Evolutionary conservation across 2,797 vertebrate species (phyloP), one percentile per base, ranked within the genome.

Genomic region (Lemur catta): DNA sequence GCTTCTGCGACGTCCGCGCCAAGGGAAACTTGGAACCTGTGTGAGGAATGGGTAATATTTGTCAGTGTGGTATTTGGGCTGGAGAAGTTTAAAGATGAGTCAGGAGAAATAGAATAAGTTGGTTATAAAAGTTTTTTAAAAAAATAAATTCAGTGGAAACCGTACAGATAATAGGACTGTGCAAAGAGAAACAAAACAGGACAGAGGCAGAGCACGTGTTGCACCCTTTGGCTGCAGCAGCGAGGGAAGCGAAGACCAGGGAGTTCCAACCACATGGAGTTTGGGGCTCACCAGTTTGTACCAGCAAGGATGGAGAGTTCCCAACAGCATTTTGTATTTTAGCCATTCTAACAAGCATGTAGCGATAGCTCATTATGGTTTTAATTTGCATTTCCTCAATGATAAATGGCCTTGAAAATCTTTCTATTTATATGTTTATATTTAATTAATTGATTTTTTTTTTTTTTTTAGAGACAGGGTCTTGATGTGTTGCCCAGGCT

Each of bases 261-360:
- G 33, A 24, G 0, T 6, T 7, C 35, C 22, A 10, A 0, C 15
- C 7, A 10, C 43, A 65, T 7, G 65, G 52, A 26, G 17, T 9
- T 4, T 8, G 30, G 35, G 67, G 17, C 28, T 28, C 57, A 22
- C 7, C n/a, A 3, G 48, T 94, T 33, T 79, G 63, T 4, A 5
- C 14, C 65, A 74, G 80, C n/a, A 17, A 57, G 79, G 72, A 65
- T 26, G 3, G 71, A 30, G 48, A 63, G 41, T 72, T 80, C 14
- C 17, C 14, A 41, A 14, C 7, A 9, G 48, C 28, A 20, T 74
- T 67, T 74, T 55, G 41, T 30, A 38, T 43, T 84, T 59, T 50
- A 67, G 84, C 18, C 17, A 6, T 61, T 75, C 72, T 43, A 24
- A 50, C 7, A 46, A 11, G 20, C 33, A 17, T 0, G 2, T 26